Conservation (phyloP, 2,797 vertebrate genomes). For the Petrocephalus schoutedeni region DNA sequence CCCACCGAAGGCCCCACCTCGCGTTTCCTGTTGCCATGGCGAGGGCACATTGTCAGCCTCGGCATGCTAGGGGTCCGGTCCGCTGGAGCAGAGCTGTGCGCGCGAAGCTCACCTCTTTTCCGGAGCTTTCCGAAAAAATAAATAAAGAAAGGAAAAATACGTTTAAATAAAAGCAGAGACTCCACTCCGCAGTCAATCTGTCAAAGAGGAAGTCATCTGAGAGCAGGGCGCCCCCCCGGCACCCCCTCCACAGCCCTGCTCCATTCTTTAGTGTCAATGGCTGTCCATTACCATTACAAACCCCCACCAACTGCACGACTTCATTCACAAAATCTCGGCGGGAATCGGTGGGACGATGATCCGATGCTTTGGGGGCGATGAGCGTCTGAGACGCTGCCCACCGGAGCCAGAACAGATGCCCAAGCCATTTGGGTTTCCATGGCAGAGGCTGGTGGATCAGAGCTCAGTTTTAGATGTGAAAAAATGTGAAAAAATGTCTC, state of each 20-base stretch:
- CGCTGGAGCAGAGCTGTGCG: not conserved
- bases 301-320: constrained; percentile 76
- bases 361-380: not conserved
- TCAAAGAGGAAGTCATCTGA: constrained; percentile 67
- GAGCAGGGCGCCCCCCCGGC: constrained; percentile 44
- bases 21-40: constrained; percentile 80
- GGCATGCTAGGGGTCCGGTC: constrained; percentile 32
- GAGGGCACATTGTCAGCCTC: constrained; percentile 71
- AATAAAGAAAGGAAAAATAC: not conserved
- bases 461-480: not conserved
- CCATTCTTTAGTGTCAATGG: constrained; percentile 61
- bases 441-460: not conserved
- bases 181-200: constrained; percentile 65
- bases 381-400: not conserved
- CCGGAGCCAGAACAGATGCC: not conserved
- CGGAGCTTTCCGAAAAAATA: not conserved
- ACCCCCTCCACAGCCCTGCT: constrained; percentile 44
- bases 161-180: not conserved
- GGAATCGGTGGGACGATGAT: constrained; percentile 76
- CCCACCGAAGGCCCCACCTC: constrained; percentile 12
- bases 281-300: constrained; percentile 82
- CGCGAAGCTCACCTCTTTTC: not conserved
- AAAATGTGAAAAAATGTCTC: not conserved
- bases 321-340: constrained; percentile 82
- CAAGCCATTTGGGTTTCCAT: not conserved